A percentile compares a stretch with the other conserved stretches of the same genome.
phyloP scores from a whole-genome alignment of 1,140 invertebrate species.

The Anastrepha obliqua region DNA sequence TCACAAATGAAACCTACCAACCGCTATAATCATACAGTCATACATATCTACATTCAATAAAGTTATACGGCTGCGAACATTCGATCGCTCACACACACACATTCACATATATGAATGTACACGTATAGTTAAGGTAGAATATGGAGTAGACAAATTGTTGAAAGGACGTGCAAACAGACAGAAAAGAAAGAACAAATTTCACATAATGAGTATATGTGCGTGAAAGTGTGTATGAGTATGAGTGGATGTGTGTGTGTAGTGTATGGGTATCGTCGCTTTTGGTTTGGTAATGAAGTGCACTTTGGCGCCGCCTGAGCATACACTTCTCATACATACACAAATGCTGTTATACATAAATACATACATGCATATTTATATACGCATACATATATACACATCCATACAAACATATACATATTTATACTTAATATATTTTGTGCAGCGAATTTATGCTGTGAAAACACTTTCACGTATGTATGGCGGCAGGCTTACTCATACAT shows the following conservation, averaged over 20 bases:
- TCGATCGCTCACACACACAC: not conserved
- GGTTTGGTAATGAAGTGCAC: slow-evolving; percentile 49
- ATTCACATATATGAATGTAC: too few species aligned
- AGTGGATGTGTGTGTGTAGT: not conserved
- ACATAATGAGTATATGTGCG: too few species aligned
- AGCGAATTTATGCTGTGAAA: not conserved
- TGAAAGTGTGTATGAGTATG: not conserved
- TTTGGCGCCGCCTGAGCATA: slow-evolving; percentile 23
- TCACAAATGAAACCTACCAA: not conserved
- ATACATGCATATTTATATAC: not conserved
- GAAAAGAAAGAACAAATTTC: not conserved
- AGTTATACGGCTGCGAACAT: not conserved
- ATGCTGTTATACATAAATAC: too few species aligned
- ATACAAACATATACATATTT: not conserved
- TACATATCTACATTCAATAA: not conserved
- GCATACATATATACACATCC: not conserved
- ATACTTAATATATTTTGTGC: not conserved
- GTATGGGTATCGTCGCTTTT: slow-evolving; percentile 23
- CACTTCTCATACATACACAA: not conserved
- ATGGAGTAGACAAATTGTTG: slow-evolving; percentile 32
- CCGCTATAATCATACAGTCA: not conserved
- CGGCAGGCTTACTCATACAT: not conserved
- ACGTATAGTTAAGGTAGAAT: not conserved
- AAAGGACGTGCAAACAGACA: slow-evolving; percentile 29
- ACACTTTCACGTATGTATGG: not conserved